Base-by-base conservation (phyloP, 2,113 vertebrate genomes). In the Periophthalmodon schlosseri region DNA sequence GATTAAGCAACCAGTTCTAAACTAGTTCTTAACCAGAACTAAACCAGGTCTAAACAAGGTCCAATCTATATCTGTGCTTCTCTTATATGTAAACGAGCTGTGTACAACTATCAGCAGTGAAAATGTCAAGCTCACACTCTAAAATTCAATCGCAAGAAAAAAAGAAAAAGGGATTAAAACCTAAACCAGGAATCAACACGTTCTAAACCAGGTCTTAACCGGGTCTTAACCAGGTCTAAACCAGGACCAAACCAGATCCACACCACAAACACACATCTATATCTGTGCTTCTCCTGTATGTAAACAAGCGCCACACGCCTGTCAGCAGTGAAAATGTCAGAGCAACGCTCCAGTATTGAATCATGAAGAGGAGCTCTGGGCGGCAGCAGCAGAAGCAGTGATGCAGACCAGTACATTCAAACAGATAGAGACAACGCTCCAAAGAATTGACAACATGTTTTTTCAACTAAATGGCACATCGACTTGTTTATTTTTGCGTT, bases 391-490 rank as follows among this genome's bases (percentile, higher is more conserved):
- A 65, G 33, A 82, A 60, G 46, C 54, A 68, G 67, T 1, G 61
- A 80, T 75, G 66, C 70, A 71, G 68, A 74, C 64, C 9, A 60
- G 44, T 66, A 76, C 73, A 73, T 87, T 34, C 78, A 80, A 82
- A 77, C 68, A 77, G 76, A 73, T 47, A 78, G 46, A 64, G 28
- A 63, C 60, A 81, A 60, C 14, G 70, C 36, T 60, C 73, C 47
- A 65, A 68, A 46, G 50, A 23, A 4, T 23, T 74, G 76, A 86
- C 81, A 78, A 76, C 58, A 18, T 76, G 70, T 78, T 61, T 74
- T 56, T 56, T 15, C 72, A n/a, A 49, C 76, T 56, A 70, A 78
- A 79, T 87, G 83, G 81, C 76, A 80, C 78, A 54, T 54, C 75
- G 73, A 73, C 66, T 70, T 60, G 60, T 57, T 86, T 63, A 79